Conservation (phyloP, 2,888 invertebrate species). For the Selenia dentaria region DNA sequence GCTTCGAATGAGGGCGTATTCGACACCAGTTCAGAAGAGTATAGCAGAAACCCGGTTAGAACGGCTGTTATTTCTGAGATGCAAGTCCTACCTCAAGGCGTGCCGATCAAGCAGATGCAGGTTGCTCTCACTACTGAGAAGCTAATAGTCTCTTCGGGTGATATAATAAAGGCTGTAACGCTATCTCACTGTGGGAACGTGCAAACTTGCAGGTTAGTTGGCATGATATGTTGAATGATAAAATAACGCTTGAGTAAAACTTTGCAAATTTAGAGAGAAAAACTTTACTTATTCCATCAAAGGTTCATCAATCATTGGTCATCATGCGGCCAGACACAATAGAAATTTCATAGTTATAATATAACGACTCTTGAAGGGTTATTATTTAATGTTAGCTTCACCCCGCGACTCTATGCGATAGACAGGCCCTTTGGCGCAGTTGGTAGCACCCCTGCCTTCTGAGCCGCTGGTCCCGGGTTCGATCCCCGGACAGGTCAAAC, state of each 20-base stretch:
- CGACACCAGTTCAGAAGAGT: conserved; percentile 81
- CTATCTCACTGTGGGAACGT: conserved; percentile 92
- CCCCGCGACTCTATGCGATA: no score
- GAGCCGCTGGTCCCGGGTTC: no score
- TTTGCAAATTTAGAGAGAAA: neutral
- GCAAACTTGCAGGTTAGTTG: conserved; percentile 85
- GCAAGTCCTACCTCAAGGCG: conserved; percentile 88
- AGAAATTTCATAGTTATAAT: no score
- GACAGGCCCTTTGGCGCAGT: no score
- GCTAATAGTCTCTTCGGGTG: conserved; percentile 94
- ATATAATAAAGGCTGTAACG: conserved; percentile 93
- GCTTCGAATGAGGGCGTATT: conserved; percentile 86
- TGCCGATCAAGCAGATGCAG: conserved; percentile 90
- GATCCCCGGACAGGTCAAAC: no score
- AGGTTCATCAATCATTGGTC: no score
- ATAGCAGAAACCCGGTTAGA: conserved; percentile 80
- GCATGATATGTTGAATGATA: neutral
- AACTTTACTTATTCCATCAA: no score
- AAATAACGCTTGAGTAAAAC: no score
- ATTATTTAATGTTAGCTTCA: no score
- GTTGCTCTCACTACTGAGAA: conserved; percentile 90
- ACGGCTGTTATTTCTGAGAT: conserved; percentile 94
- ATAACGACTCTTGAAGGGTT: no score
- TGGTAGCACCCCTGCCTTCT: no score
- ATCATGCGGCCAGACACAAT: no score